Evolutionary conservation across 1,140 invertebrate genomes (phyloP).

Genomic region (Drosophila sturtevanti): DNA sequence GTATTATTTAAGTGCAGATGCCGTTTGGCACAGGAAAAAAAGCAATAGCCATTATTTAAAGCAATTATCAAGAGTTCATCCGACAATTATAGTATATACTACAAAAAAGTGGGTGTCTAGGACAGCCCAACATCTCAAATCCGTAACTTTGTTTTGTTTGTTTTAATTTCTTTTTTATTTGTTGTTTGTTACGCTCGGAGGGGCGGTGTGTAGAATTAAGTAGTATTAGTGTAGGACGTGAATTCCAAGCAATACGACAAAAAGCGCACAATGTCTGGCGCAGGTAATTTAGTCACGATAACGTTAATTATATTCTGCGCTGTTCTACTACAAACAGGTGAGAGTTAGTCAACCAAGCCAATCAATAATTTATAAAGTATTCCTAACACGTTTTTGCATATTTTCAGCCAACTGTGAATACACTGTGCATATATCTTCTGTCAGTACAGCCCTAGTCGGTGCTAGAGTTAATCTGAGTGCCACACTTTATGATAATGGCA

Average conservation of each 20-base stretch:
- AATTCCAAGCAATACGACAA: constrained; percentile 40
- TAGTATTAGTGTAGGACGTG: constrained; percentile 34
- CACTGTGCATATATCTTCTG: constrained; percentile 56
- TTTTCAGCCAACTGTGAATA: constrained; percentile 47
- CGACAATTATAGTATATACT: constrained; percentile 4
- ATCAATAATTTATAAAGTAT: constrained; percentile 8
- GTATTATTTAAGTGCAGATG: background rate
- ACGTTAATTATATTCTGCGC: constrained; percentile 38
- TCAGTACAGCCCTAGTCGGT: constrained; percentile 55
- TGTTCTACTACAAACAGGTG: constrained; percentile 50
- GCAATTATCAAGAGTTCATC: background rate
- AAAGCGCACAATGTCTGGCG: constrained; percentile 42
- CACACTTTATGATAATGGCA: constrained; percentile 56
- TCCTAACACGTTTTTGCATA: background rate
- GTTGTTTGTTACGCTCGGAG: constrained; percentile 28
- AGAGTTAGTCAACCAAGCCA: background rate
- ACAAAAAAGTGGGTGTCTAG: constrained; percentile 27
- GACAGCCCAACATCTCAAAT: background rate
- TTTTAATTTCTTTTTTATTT: constrained; percentile 14
- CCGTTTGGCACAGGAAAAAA: background rate
- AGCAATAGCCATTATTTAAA: background rate
- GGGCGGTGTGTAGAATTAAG: constrained; percentile 19
- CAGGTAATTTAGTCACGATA: background rate
- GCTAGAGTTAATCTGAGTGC: constrained; percentile 62
- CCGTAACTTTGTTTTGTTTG: constrained; percentile 34